These are phyloP conservation scores for Crenuchus spilurus DNA, from an alignment of 2,797 vertebrate species.

Conservation along the genomic window DNA sequence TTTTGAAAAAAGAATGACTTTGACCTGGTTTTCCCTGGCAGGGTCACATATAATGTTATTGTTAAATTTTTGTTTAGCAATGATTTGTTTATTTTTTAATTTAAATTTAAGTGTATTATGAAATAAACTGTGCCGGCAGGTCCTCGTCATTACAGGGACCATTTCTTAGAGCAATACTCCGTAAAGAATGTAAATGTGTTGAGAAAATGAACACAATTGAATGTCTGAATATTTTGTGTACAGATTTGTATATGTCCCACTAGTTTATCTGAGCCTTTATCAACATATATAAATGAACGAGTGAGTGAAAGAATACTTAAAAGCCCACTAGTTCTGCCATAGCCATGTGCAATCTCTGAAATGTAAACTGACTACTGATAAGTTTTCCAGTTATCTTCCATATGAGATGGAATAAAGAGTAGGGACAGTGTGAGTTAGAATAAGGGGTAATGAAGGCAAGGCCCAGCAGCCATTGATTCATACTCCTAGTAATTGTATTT, in stretches of 20 bases:
- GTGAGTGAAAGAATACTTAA: neutral
- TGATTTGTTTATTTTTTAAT: too few relatives aligned
- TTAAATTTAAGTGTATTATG: too few relatives aligned
- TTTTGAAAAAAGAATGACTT: too few relatives aligned
- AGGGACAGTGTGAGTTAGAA: constrained; percentile 15
- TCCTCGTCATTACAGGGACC: too few relatives aligned
- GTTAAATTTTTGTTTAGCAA: too few relatives aligned
- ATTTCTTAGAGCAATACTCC: too few relatives aligned
- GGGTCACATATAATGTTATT: too few relatives aligned
- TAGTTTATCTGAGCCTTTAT: neutral
- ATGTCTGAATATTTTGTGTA: neutral
- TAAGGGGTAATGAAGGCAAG: constrained; percentile 60
- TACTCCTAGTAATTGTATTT: constrained; percentile 83
- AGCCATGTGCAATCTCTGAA: constrained; percentile 26
- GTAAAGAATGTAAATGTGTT: constrained; percentile 15
- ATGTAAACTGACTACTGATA: constrained; percentile 44
- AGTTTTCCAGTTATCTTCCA: constrained; percentile 40
- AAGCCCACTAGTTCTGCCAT: neutral
- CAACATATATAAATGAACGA: neutral
- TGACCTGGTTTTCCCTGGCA: too few relatives aligned
- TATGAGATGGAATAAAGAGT: constrained; percentile 18
- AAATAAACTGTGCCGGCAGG: too few relatives aligned
- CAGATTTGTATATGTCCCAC: neutral
- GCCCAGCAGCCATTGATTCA: constrained; percentile 68
- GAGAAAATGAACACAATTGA: neutral